phyloP scores from a whole-genome alignment of 2,888 invertebrate genomes.

The Polydrusus cervinus region DNA sequence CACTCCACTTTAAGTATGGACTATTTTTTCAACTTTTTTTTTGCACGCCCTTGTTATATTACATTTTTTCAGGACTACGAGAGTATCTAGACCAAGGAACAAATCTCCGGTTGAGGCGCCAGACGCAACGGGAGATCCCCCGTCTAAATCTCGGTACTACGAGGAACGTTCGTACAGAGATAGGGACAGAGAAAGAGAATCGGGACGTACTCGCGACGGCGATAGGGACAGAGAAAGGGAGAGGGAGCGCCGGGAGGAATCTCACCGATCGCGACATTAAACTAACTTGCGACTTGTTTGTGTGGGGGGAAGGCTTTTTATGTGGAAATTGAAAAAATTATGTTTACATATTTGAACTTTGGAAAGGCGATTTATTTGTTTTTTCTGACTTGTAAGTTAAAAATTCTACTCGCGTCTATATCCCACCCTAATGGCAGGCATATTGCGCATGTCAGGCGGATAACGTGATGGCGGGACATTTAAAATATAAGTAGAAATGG shows the following conservation, averaged over 20 bases:
- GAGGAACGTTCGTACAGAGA: conserved; percentile 82
- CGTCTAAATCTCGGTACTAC: conserved; percentile 79
- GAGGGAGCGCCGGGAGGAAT: conserved; percentile 80
- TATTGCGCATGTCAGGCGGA: too few relatives aligned
- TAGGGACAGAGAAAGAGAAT: conserved; percentile 76
- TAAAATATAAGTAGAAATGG: too few relatives aligned
- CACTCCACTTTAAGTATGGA: too few relatives aligned
- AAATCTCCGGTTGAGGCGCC: conserved; percentile 77
- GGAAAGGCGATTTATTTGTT: not conserved
- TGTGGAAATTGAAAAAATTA: not conserved
- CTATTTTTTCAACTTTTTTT: too few relatives aligned
- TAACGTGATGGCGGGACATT: too few relatives aligned
- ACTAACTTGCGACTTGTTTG: not conserved
- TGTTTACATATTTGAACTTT: not conserved
- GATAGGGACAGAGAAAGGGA: conserved; percentile 80
- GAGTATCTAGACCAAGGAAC: conserved; percentile 73
- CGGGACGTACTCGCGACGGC: conserved; percentile 76
- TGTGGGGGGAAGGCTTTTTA: not conserved
- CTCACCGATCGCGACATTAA: conserved; percentile 82
- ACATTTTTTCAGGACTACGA: conserved; percentile 47
- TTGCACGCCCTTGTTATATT: too few relatives aligned
- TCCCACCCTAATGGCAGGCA: too few relatives aligned
- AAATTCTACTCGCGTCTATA: too few relatives aligned
- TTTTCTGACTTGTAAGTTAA: not conserved
- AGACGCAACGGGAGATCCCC: conserved; percentile 65